Evolutionary conservation across 2,797 vertebrate genomes (phyloP), one percentile per base, ranked within the genome.

Genomic region (Sebastes minor): DNA sequence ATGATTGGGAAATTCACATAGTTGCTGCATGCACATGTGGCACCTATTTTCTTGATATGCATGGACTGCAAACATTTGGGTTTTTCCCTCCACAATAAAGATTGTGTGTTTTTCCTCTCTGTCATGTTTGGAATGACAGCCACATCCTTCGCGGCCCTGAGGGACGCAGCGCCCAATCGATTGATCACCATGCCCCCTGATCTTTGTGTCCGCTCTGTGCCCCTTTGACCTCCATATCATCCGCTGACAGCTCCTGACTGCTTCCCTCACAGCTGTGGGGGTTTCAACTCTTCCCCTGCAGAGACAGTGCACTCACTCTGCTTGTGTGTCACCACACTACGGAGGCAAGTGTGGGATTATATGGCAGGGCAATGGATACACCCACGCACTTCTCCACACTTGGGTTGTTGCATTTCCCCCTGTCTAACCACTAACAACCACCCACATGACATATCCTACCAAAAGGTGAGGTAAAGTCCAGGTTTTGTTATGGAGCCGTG

Each of bases 221-320:
- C 83, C 88, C 89, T 84, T 33, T 91, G 89, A 91, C 93, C 92
- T 85, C 76, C 73, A 32, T 11, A 65, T 89, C 75, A 85, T 88
- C 76, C 1, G 27, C 76, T 89, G 90, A 92, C 91, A 84, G 85
- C 84, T 86, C 82, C 78, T 75, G 68, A 69, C 86, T 66, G 70
- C 77, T 82, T 80, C 78, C 61, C 16, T 55, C 35, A 23, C 68
- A 72, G 79, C 82, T 79, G 63, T 28, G 72, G 55, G 74, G 78
- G 60, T 72, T 81, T 69, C 8, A 30, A 22, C 62, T 62, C 42
- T 68, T 71, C 73, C 76, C 71, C 76, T 76, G 80, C 67, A 66
- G 78, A 78, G 75, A 78, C 71, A 88, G 53, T 80, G 46, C n/a
- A 65, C 83, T 81, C 71, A 35, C 70, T 81, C 62, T 56, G 46